Conservation (phyloP, 2,113 vertebrate genomes). For the Pangasianodon hypophthalmus region DNA sequence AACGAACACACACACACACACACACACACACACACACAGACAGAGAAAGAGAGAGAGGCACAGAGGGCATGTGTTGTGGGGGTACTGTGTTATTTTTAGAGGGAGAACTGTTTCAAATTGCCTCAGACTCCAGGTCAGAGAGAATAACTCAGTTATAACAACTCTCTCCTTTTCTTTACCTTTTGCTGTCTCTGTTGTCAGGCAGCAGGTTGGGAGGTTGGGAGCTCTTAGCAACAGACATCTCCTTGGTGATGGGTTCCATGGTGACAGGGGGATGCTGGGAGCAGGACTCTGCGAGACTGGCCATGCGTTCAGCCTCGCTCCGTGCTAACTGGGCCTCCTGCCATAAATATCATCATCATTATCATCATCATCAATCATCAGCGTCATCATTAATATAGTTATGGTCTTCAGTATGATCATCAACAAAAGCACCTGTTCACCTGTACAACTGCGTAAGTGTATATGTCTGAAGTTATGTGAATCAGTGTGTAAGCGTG, state of each 20-base stretch:
- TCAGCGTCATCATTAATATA: not conserved
- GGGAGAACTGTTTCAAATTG: not conserved
- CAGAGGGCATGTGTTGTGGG: not conserved
- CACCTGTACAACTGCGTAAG: not conserved
- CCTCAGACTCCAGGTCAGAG: not conserved
- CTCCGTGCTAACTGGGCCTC: slow-evolving; percentile 84
- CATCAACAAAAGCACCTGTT: not conserved
- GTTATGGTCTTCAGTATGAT: not conserved
- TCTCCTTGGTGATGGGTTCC: slow-evolving; percentile 77
- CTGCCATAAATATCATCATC: slow-evolving; percentile 63
- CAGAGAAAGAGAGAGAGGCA: not conserved
- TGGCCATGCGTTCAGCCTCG: slow-evolving; percentile 78
- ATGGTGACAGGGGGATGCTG: slow-evolving; percentile 75
- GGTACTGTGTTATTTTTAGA: not conserved
- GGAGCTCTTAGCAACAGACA: slow-evolving; percentile 65
- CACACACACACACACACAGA: too few species aligned
- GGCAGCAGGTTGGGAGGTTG: slow-evolving; percentile 51
- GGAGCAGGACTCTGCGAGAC: slow-evolving; percentile 79
- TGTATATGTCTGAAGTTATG: slow-evolving; percentile 16
- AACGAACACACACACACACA: not conserved
- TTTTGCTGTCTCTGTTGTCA: slow-evolving; percentile 63
- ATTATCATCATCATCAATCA: slow-evolving; percentile 15
- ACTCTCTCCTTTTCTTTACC: slow-evolving; percentile 63
- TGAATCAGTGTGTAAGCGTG: not conserved
- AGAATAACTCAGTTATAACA: not conserved